Conservation (phyloP, 2,888 invertebrate genomes). For the Salpingus planirostris region DNA sequence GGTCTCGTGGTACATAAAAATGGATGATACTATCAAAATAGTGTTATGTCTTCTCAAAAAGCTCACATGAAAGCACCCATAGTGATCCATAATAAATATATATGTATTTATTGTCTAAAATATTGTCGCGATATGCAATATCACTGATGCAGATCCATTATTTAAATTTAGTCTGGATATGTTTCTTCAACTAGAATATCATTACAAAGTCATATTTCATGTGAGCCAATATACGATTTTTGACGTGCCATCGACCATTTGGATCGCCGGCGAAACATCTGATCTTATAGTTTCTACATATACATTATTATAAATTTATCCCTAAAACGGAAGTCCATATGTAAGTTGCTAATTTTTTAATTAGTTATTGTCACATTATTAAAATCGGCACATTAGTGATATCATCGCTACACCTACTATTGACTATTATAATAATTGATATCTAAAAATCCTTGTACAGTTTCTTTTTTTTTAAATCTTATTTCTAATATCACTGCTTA, state of each 20-base stretch:
- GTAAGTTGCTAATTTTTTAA: too few species aligned
- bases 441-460: too few species aligned
- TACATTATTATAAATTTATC: too few species aligned
- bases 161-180: slow-evolving; percentile 35
- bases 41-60: slow-evolving; percentile 18
- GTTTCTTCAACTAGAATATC: slow-evolving; percentile 28
- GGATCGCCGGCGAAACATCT: neutral
- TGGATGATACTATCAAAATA: slow-evolving; percentile 23
- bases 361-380: too few species aligned
- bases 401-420: too few species aligned
- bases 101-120: too few species aligned
- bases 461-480: slow-evolving; percentile 3
- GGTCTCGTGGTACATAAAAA: too few species aligned
- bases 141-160: slow-evolving; percentile 32
- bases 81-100: too few species aligned
- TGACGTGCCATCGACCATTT: slow-evolving; percentile 8
- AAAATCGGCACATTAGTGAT: too few species aligned
- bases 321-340: too few species aligned
- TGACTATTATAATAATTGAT: too few species aligned
- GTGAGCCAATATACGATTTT: slow-evolving; percentile 23
- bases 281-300: neutral
- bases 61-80: slow-evolving; percentile 28
- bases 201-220: slow-evolving; percentile 18
- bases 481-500: slow-evolving; percentile 7
- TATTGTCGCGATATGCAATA: too few species aligned